These are phyloP conservation scores for Sarcophaga bullata DNA, from an alignment of 1,140 invertebrate genomes.

Conservation along the genomic window DNA sequence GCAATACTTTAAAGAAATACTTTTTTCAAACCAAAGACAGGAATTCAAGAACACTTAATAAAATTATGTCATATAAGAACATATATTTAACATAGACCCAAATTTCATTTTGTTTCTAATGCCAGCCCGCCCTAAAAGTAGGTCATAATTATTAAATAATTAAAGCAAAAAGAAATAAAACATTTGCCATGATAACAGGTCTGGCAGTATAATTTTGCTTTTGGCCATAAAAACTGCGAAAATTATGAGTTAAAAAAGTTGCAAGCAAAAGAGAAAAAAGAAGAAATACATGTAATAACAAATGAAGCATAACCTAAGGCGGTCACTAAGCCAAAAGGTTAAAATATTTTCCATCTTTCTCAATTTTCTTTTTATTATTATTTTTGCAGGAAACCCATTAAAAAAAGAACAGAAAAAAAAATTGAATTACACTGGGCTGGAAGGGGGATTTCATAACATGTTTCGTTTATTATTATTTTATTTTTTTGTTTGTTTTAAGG, in stretches of 20 bases:
- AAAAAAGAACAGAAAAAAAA: too few relatives aligned
- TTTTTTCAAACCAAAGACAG: too few relatives aligned
- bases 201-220: background rate
- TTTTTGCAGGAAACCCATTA: background rate
- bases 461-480: too few relatives aligned
- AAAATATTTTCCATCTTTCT: constrained; percentile 2
- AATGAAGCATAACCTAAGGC: background rate
- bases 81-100: background rate
- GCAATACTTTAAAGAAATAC: too few relatives aligned
- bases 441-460: too few relatives aligned
- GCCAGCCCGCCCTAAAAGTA: background rate
- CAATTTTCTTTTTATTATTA: background rate
- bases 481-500: background rate
- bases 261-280: background rate
- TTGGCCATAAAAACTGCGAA: background rate
- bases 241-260: constrained; percentile 1
- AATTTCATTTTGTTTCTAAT: background rate
- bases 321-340: constrained; percentile 17
- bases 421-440: too few relatives aligned
- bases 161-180: background rate
- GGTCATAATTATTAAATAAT: constrained; percentile 14
- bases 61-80: constrained; percentile 16
- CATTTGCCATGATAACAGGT: background rate
- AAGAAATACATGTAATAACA: background rate
- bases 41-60: background rate